These are phyloP conservation scores for Leptothorax acervorum DNA, from an alignment of 2,888 invertebrate species.

Conservation along the genomic window DNA sequence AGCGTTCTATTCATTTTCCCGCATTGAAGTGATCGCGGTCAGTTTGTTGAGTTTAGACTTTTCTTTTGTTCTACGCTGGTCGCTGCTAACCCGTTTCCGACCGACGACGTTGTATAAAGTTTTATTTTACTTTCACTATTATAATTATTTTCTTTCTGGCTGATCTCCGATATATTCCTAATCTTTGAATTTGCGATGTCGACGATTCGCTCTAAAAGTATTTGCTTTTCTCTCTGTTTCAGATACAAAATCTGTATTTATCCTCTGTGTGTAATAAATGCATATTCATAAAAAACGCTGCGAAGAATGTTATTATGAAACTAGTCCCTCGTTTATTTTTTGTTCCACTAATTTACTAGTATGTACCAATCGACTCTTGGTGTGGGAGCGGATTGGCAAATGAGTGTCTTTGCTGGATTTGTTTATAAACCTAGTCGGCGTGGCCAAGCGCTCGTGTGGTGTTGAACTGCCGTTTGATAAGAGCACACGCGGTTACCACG, in stretches of 20 bases:
- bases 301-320: slow-evolving; percentile 13
- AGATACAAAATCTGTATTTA: slow-evolving; percentile 40
- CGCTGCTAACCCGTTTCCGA: background rate
- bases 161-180: background rate
- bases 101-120: background rate
- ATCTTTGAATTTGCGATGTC: background rate
- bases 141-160: background rate
- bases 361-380: too few species aligned
- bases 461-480: too few species aligned
- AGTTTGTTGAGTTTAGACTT: background rate
- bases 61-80: background rate
- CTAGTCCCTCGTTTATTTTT: background rate
- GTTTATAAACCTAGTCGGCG: too few species aligned
- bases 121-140: background rate
- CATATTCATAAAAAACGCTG: slow-evolving; percentile 36
- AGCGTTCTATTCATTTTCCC: background rate
- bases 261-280: slow-evolving; percentile 50
- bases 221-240: slow-evolving; percentile 23
- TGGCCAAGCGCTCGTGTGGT: too few species aligned
- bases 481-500: too few species aligned
- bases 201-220: slow-evolving; percentile 11
- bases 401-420: too few species aligned
- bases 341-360: background rate
- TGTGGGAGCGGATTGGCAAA: too few species aligned
- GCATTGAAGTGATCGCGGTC: background rate